Percentiles rank a stretch among this genome's conserved stretches.
Evolutionary conservation across 2,797 vertebrate genomes (phyloP).

Genomic region (Lophotriccus pileatus): DNA sequence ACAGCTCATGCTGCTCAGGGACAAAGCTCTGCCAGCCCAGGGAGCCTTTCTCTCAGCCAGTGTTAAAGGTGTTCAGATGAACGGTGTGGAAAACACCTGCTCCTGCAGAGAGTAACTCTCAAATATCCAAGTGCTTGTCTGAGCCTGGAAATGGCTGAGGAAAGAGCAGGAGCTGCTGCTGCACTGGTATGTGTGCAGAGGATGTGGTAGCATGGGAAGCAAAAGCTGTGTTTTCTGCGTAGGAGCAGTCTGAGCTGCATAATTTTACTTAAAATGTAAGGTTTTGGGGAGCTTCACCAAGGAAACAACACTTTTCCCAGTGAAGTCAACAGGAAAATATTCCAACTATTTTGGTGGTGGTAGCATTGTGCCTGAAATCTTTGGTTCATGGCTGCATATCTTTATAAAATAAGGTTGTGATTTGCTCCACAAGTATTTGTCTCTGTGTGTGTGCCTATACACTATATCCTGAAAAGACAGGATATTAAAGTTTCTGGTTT

Average conservation of each 20-base stretch:
- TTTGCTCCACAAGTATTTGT: not conserved
- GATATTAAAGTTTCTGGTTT: not conserved
- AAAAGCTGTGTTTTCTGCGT: slow-evolving; percentile 34
- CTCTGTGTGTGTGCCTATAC: not conserved
- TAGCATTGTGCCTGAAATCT: not conserved
- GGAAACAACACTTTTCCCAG: slow-evolving; percentile 42
- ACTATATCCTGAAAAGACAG: not conserved
- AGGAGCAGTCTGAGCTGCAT: slow-evolving; percentile 47
- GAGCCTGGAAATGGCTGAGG: slow-evolving; percentile 4
- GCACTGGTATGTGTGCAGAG: not conserved
- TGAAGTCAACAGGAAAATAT: slow-evolving; percentile 39
- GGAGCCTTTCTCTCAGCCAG: not conserved
- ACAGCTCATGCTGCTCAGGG: not conserved
- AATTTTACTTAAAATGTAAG: slow-evolving; percentile 42
- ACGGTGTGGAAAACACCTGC: not conserved
- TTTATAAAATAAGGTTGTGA: not conserved
- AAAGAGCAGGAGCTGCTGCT: slow-evolving; percentile 2
- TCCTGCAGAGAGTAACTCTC: not conserved
- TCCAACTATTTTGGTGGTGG: not conserved
- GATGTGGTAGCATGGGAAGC: not conserved
- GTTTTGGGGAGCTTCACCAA: slow-evolving; percentile 43
- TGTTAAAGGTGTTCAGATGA: not conserved
- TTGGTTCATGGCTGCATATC: not conserved
- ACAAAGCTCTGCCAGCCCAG: not conserved
- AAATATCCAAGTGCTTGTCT: not conserved